These are phyloP conservation scores for Euclidia mi DNA, from an alignment of 2,888 invertebrate species.

Conservation along the genomic window DNA sequence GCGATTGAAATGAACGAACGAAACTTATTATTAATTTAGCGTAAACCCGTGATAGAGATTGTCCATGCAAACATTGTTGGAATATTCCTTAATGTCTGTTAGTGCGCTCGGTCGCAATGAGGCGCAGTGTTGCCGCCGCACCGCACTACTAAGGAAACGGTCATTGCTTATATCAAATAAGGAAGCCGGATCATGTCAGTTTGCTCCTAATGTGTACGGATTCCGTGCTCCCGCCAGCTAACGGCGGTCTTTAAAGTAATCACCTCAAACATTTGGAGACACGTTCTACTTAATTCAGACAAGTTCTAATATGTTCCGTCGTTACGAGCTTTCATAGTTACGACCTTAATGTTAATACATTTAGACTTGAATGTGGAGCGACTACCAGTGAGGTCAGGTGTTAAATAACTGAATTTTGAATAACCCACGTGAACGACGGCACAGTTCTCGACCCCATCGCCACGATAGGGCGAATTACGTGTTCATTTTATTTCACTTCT, in stretches of 20 bases:
- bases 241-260: slow-evolving; percentile 66
- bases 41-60: slow-evolving; percentile 5
- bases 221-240: slow-evolving; percentile 65
- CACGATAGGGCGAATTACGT: no score
- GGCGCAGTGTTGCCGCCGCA: slow-evolving; percentile 29
- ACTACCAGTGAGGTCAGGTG: slow-evolving; percentile 51
- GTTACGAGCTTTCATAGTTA: slow-evolving; percentile 58
- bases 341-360: slow-evolving; percentile 50
- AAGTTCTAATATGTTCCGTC: slow-evolving; percentile 66
- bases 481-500: no score
- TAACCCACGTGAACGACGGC: slow-evolving; percentile 32
- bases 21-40: not conserved
- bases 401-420: slow-evolving; percentile 46
- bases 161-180: slow-evolving; percentile 64
- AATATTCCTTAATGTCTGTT: slow-evolving; percentile 41
- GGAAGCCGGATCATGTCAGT: slow-evolving; percentile 61
- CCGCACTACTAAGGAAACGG: slow-evolving; percentile 47
- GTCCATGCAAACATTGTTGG: slow-evolving; percentile 40
- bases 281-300: slow-evolving; percentile 65
- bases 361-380: slow-evolving; percentile 42
- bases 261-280: slow-evolving; percentile 61
- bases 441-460: no score
- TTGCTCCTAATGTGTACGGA: slow-evolving; percentile 62
- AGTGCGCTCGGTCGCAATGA: slow-evolving; percentile 50
- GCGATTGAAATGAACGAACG: no score